phyloP scores from a whole-genome alignment of 1,140 invertebrate genomes.

The Zaprionus vittiger region DNA sequence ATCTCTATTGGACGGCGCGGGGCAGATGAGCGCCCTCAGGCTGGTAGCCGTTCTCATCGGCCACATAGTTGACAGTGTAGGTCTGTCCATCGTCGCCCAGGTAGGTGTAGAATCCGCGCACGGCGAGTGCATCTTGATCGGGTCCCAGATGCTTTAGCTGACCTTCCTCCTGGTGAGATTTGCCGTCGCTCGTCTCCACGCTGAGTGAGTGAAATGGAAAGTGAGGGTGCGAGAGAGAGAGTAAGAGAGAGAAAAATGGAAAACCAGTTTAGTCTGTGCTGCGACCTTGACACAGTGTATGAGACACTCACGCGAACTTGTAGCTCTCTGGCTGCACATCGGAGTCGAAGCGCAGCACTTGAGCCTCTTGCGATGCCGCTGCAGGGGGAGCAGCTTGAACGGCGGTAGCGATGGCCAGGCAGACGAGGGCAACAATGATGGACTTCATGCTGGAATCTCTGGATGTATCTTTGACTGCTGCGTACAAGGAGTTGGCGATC shows the following conservation, averaged over 20 bases:
- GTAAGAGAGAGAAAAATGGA: background rate
- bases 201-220: conserved; percentile 66
- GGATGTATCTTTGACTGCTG: conserved; percentile 23
- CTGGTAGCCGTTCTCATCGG: conserved; percentile 92
- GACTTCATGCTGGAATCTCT: conserved; percentile 54
- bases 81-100: conserved; percentile 88
- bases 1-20: conserved; percentile 58
- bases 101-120: conserved; percentile 87
- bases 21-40: conserved; percentile 87
- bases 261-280: conserved; percentile 48
- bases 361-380: conserved; percentile 45
- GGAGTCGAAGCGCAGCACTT: conserved; percentile 66
- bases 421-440: conserved; percentile 44
- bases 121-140: conserved; percentile 84
- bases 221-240: conserved; percentile 6
- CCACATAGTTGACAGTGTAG: conserved; percentile 89
- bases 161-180: conserved; percentile 87
- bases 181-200: conserved; percentile 90
- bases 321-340: conserved; percentile 73
- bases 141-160: conserved; percentile 86
- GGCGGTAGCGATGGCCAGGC: conserved; percentile 36
- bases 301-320: conserved; percentile 63
- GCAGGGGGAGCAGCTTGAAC: conserved; percentile 54
- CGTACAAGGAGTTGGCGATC: conserved; percentile 59
- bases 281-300: conserved; percentile 62